These are phyloP conservation scores for Xestobium rufovillosum DNA, from an alignment of 2,888 invertebrate genomes.

Conservation along the genomic window DNA sequence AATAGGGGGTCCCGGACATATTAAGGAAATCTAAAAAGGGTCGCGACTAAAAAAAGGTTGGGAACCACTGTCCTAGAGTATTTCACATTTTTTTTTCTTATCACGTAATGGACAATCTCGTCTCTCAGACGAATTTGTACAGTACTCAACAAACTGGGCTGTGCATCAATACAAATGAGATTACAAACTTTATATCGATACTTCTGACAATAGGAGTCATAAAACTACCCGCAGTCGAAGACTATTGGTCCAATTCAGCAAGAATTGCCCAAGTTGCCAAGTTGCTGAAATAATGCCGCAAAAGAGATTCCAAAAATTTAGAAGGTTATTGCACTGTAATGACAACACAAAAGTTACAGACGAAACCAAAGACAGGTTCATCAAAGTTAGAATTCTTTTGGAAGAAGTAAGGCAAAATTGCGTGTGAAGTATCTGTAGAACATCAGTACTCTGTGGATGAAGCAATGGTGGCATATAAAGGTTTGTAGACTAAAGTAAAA, in stretches of 20 bases:
- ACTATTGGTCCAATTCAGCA: no score
- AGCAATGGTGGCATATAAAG: slow-evolving; percentile 9
- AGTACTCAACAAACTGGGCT: slow-evolving; percentile 13
- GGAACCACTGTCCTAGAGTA: no score
- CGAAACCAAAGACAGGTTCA: slow-evolving; percentile 10
- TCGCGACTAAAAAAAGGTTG: no score
- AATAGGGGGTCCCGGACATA: no score
- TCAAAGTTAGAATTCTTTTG: slow-evolving; percentile 10
- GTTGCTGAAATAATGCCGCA: no score
- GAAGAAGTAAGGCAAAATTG: slow-evolving; percentile 10
- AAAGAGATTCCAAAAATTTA: no score
- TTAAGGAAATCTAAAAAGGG: no score
- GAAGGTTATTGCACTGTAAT: not conserved
- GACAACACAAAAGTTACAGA: slow-evolving; percentile 12
- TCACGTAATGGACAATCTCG: slow-evolving; percentile 12
- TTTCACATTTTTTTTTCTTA: slow-evolving; percentile 13
- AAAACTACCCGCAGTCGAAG: no score
- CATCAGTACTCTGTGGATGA: slow-evolving; percentile 7
- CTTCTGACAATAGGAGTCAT: no score
- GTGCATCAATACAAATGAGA: slow-evolving; percentile 5
- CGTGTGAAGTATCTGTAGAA: no score
- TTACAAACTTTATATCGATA: slow-evolving; percentile 6
- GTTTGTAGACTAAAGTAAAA: no score
- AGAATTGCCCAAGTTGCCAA: no score
- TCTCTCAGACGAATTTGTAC: slow-evolving; percentile 16